Percentiles rank a stretch among this genome's conserved stretches.
Conservation (phyloP, 2,113 vertebrate species). For the Chelonoidis abingdonii region DNA sequence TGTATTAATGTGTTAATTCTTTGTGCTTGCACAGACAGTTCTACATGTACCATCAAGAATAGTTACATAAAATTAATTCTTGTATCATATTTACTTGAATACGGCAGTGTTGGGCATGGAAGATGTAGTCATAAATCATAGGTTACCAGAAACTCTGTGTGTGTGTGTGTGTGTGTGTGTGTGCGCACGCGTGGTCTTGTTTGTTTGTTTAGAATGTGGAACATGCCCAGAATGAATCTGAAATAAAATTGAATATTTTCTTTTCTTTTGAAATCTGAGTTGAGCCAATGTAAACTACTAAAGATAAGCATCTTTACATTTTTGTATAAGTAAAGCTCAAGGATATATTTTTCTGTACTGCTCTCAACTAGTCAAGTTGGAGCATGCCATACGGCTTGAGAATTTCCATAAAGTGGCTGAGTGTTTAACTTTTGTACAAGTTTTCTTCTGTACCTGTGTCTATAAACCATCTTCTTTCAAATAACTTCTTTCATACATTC, state of each 20-base stretch:
- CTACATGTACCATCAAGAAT: neutral
- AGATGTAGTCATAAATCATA: neutral
- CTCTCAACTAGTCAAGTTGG: neutral
- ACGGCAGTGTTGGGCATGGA: neutral
- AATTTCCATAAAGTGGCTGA: neutral
- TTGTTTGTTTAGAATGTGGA: neutral
- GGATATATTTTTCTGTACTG: neutral
- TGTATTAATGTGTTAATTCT: neutral
- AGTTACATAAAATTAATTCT: neutral
- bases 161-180: neutral
- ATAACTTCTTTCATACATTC: neutral
- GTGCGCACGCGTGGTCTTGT: too few relatives aligned
- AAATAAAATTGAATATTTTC: neutral
- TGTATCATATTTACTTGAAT: neutral
- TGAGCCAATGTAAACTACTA: neutral
- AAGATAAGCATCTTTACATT: neutral
- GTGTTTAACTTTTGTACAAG: neutral
- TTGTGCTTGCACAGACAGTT: neutral
- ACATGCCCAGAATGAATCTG: rapidly evolving
- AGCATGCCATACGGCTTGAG: neutral
- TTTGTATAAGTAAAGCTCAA: neutral
- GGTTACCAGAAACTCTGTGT: neutral
- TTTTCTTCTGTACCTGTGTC: neutral
- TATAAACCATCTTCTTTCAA: neutral
- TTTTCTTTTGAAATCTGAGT: neutral